These are phyloP conservation scores for Lymantria monacha DNA, from an alignment of 2,888 invertebrate species.

Conservation along the genomic window DNA sequence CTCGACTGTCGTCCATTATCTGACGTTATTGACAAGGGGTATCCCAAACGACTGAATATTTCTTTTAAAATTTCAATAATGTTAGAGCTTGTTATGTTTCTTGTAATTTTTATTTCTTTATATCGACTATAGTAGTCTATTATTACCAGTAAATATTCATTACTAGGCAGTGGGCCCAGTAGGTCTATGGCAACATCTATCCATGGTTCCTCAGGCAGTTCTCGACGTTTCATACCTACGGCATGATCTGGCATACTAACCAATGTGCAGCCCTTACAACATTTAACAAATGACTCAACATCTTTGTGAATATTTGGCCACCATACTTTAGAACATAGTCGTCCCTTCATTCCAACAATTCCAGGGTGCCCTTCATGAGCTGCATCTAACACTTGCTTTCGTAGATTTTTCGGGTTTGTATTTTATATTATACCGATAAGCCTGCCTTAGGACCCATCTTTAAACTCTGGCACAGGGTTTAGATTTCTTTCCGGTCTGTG, in stretches of 20 bases:
- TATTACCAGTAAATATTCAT: conserved; percentile 24
- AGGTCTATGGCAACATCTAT: conserved; percentile 23
- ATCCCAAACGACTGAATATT: conserved; percentile 27
- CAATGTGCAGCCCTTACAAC: conserved; percentile 24
- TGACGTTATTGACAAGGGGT: conserved; percentile 22
- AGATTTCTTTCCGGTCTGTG: conserved; percentile 22
- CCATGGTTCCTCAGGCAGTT: conserved; percentile 18
- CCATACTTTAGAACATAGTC: conserved; percentile 15
- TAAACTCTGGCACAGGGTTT: conserved; percentile 30
- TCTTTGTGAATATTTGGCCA: conserved; percentile 24
- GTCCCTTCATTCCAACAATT: conserved; percentile 4
- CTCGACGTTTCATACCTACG: conserved; percentile 14
- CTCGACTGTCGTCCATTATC: conserved; percentile 32
- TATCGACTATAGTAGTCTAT: conserved; percentile 33
- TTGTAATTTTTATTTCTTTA: conserved; percentile 23
- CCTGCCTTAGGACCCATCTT: conserved; percentile 20
- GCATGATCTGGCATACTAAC: conserved; percentile 17
- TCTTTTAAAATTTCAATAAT: conserved; percentile 28
- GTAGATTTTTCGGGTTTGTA: not conserved
- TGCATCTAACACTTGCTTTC: not conserved
- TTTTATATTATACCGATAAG: not conserved
- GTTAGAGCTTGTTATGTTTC: conserved; percentile 11
- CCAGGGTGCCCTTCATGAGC: conserved; percentile 9
- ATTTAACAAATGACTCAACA: conserved; percentile 13
- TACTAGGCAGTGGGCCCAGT: conserved; percentile 24